A percentile compares a stretch with the other conserved stretches of the same genome.
These are phyloP conservation scores for Aphidoletes aphidimyza DNA, from an alignment of 2,888 invertebrate genomes.

Conservation along the genomic window DNA sequence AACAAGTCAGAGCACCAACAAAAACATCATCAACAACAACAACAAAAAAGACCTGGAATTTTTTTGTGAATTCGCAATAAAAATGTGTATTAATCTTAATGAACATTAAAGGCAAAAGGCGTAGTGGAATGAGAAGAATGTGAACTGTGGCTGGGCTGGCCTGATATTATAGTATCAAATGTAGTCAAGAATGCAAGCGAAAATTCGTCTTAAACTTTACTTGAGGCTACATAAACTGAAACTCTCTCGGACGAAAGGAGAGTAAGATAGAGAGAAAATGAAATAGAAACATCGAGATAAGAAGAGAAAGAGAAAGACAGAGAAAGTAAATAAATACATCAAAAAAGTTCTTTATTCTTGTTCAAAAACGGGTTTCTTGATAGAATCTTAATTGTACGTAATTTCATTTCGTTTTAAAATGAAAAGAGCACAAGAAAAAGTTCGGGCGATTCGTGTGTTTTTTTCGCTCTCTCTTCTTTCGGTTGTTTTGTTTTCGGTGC, in stretches of 20 bases:
- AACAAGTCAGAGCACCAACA: not conserved
- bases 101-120: slow-evolving; percentile 29
- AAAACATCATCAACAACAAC: not conserved
- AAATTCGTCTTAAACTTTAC: slow-evolving; percentile 33
- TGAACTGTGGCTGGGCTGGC: not conserved
- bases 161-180: slow-evolving; percentile 4
- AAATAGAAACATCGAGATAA: too few relatives aligned
- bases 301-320: not conserved
- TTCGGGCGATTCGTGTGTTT: not conserved
- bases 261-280: not conserved
- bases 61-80: not conserved
- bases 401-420: slow-evolving; percentile 20
- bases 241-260: not conserved
- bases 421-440: not conserved
- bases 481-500: not conserved
- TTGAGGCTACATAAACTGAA: not conserved
- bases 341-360: slow-evolving; percentile 37
- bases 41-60: too few relatives aligned
- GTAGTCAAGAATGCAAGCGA: not conserved
- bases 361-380: slow-evolving; percentile 38
- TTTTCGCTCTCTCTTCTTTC: not conserved
- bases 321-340: slow-evolving; percentile 40
- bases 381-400: slow-evolving; percentile 51
- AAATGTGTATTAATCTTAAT: slow-evolving; percentile 46
- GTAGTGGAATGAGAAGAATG: slow-evolving; percentile 8